Percentiles rank a stretch among this genome's conserved stretches.
phyloP scores from a whole-genome alignment of 1,140 invertebrate species.

The Drosophila jambulina region DNA sequence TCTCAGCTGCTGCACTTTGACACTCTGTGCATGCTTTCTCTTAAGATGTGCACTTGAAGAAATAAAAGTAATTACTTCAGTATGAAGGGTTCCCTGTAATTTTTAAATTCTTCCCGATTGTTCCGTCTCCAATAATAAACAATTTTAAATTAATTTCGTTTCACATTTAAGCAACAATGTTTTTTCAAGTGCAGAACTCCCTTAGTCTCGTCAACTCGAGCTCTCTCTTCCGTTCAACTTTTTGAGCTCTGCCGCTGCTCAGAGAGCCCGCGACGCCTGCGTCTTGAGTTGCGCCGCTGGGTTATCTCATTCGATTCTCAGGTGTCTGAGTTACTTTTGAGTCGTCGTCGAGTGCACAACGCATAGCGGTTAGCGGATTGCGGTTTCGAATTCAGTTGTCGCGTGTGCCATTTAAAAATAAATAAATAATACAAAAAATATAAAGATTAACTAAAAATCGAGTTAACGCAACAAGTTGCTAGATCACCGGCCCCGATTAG shows the following conservation, averaged over 20 bases:
- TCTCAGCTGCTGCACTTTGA: constrained; percentile 20
- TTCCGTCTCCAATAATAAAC: too few relatives aligned
- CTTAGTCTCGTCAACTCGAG: background rate
- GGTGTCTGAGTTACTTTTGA: constrained; percentile 69
- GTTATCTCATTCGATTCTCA: constrained; percentile 3
- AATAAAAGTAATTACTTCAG: background rate
- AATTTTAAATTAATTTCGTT: background rate
- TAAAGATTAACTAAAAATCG: constrained; percentile 17
- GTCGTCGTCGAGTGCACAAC: constrained; percentile 76
- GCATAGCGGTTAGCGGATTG: constrained; percentile 58
- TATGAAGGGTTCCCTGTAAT: background rate
- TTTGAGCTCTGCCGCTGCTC: constrained; percentile 25
- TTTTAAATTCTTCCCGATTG: background rate
- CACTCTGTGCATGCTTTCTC: background rate
- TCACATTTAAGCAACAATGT: background rate
- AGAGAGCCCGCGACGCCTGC: constrained; percentile 31
- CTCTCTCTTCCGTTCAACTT: constrained; percentile 8
- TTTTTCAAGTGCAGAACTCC: constrained; percentile 3
- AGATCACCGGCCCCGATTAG: constrained; percentile 35
- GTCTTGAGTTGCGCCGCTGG: constrained; percentile 2
- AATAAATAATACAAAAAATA: background rate
- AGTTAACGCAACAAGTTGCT: constrained; percentile 27
- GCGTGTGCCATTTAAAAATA: constrained; percentile 54
- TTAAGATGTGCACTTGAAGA: background rate
- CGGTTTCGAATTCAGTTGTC: constrained; percentile 56